Percentiles rank a stretch among this genome's conserved stretches.
phyloP scores from a whole-genome alignment of 2,113 vertebrate genomes.

The Grantiella picta region DNA sequence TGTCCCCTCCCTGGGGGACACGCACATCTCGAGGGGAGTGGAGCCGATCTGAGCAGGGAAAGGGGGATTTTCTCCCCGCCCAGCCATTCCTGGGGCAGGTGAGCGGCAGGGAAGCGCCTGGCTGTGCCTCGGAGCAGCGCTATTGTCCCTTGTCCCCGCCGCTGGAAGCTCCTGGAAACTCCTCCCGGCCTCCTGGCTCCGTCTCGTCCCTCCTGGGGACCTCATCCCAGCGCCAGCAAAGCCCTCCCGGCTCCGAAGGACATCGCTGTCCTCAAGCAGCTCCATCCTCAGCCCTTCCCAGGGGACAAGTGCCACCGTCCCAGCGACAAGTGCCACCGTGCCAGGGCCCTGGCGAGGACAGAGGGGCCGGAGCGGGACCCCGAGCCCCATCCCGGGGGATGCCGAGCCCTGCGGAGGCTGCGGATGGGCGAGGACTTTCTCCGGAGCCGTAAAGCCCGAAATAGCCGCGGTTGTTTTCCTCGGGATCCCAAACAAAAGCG shows the following conservation, averaged over 20 bases:
- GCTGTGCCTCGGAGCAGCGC: background rate
- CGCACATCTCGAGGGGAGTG: accelerated
- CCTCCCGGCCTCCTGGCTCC: background rate
- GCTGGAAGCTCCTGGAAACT: background rate
- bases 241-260: background rate
- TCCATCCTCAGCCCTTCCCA: background rate
- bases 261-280: background rate
- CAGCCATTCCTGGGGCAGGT: background rate
- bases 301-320: background rate
- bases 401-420: background rate
- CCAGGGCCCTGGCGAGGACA: background rate
- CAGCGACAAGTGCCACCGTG: accelerated
- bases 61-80: background rate
- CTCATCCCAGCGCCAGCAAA: background rate
- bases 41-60: background rate
- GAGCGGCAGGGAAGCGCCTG: accelerated
- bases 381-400: accelerated
- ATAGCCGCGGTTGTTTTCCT: constrained; percentile 45
- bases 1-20: background rate
- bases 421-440: constrained; percentile 59
- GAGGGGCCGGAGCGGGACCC: background rate
- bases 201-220: background rate
- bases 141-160: background rate
- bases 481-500: constrained; percentile 52
- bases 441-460: background rate